Conservation (phyloP, 2,888 invertebrate species). For the Chloroclysta siterata region DNA sequence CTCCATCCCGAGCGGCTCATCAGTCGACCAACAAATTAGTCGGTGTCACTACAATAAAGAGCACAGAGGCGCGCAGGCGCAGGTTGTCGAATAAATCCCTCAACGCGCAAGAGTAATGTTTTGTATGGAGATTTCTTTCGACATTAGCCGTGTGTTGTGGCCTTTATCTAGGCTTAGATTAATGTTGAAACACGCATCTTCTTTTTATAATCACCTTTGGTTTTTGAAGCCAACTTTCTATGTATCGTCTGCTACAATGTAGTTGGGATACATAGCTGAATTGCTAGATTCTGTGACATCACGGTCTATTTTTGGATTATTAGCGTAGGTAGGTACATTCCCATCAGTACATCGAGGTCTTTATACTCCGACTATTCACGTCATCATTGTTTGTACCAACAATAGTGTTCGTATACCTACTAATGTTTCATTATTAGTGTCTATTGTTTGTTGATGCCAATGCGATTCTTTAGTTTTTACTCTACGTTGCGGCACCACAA, state of each 20-base stretch:
- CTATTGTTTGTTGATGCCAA: slow-evolving; percentile 54
- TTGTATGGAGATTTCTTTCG: slow-evolving; percentile 85
- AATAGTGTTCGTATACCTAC: slow-evolving; percentile 52
- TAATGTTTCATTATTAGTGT: slow-evolving; percentile 63
- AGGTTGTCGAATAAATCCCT: slow-evolving; percentile 81
- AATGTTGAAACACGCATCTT: slow-evolving; percentile 70
- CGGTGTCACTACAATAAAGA: slow-evolving; percentile 82
- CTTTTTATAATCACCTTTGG: slow-evolving; percentile 49
- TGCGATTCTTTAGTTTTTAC: slow-evolving; percentile 57
- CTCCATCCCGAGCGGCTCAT: slow-evolving; percentile 77
- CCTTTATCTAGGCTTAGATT: slow-evolving; percentile 81
- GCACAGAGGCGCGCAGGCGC: slow-evolving; percentile 66
- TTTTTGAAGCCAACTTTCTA: slow-evolving; percentile 15
- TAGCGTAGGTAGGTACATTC: slow-evolving; percentile 61
- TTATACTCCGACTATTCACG: slow-evolving; percentile 59
- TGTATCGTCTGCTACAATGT: slow-evolving; percentile 32
- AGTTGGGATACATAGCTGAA: slow-evolving; percentile 49
- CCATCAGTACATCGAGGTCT: slow-evolving; percentile 64
- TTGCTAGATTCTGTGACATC: slow-evolving; percentile 73
- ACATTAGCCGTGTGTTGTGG: slow-evolving; percentile 73
- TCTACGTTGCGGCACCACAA: slow-evolving; percentile 72
- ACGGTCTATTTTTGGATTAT: slow-evolving; percentile 72
- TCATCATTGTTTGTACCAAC: slow-evolving; percentile 60
- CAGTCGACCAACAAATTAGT: slow-evolving; percentile 83
- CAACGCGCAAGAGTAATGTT: slow-evolving; percentile 81